Evolutionary conservation across 2,113 vertebrate genomes (phyloP), one percentile per base, ranked within the genome.

Genomic region (Triplophysa rosa): DNA sequence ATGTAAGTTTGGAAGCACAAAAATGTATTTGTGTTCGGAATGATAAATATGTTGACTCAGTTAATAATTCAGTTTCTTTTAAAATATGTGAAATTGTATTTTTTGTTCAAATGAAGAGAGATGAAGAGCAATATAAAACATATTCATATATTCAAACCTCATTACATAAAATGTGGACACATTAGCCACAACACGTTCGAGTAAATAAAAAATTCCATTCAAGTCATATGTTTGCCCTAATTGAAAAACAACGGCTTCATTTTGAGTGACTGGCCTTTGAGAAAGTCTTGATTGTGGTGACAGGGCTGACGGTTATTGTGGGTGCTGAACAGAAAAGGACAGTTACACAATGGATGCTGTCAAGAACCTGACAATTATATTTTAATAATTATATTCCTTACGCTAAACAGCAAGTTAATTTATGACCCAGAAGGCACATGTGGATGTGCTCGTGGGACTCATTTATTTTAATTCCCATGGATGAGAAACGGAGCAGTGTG

Each of bases 331-430:
- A 63, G 52, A 10, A 73, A 78, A 52, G 26, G 64, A 67, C 42
- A 52, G 63, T 23, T 40, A 24, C 47, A 80, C 78, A 80, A 80
- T 71, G 61, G 54, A 17, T 42, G 26, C 78, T 24, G 47, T 65
- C 67, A 56, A 17, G n/a, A 19, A 62, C 59, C 26, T 66, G 70
- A 42, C 54, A 63, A 73, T 79, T 74, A 68, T 66, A 74, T 79
- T 82, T 68, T 19, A 72, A 66, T 54, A 78, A 82, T 78, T 40
- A 42, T 78, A 61, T 72, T 78, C 68, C 24, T 26, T 42, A 19
- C 4, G 17, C 2, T 37, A 47, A 17, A 29, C 56, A 9, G 0
- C 26, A 24, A 24, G 29, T 42, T 80, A 47, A 80, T 80, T 72
- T 80, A 54, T 37, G 56, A 54, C 59, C 17, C 19, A 16, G 21